Evolutionary conservation across 2,113 vertebrate species (phyloP).

Genomic region (Hepsetus odoe): DNA sequence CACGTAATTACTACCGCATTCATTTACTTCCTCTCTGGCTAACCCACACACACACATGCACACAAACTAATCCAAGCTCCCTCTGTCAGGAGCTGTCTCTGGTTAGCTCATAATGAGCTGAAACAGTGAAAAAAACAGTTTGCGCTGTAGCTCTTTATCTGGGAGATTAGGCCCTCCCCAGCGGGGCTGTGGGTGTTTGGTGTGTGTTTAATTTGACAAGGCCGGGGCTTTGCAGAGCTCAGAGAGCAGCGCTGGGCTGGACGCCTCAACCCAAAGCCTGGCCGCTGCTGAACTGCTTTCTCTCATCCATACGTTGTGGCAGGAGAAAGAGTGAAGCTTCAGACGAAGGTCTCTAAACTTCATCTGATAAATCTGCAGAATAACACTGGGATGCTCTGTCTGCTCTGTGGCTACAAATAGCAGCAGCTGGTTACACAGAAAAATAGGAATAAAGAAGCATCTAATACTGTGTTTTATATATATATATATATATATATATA

Average conservation of each 20-base stretch:
- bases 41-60: background rate
- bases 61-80: constrained; percentile 38
- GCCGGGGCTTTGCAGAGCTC: constrained; percentile 41
- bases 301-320: background rate
- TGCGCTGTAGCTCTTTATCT: constrained; percentile 48
- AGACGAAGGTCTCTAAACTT: no score
- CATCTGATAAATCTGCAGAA: no score
- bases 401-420: no score
- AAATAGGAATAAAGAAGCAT: no score
- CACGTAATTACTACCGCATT: constrained; percentile 22
- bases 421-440: no score
- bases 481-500: no score
- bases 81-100: constrained; percentile 35
- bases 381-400: no score
- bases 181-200: constrained; percentile 30
- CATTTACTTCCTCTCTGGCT: background rate
- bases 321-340: background rate
- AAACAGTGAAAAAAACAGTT: constrained; percentile 40
- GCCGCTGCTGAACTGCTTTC: background rate
- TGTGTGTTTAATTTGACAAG: constrained; percentile 44
- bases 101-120: constrained; percentile 49
- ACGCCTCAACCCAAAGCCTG: background rate
- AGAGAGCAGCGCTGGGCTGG: constrained; percentile 16
- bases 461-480: no score
- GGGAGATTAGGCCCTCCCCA: constrained; percentile 47